Percentiles rank a stretch among this genome's conserved stretches.
Conservation (phyloP, 2,888 invertebrate species). For the Oasisia sp. region DNA sequence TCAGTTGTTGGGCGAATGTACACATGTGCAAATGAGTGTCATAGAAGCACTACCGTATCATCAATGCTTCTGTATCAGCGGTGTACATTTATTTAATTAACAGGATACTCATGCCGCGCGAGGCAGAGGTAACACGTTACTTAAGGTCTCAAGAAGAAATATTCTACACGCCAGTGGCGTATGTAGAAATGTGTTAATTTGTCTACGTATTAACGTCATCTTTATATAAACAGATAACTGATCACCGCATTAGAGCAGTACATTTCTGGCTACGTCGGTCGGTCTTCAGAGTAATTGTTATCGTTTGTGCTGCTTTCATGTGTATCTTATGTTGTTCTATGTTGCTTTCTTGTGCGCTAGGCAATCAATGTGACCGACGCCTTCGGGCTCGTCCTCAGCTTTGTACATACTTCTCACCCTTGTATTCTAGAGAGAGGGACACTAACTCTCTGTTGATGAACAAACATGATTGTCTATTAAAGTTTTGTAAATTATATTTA, state of each 20-base stretch:
- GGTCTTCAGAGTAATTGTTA: background rate
- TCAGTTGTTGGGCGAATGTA: background rate
- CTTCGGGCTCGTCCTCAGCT: background rate
- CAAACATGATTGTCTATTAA: slow-evolving; percentile 13
- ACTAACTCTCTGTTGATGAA: background rate
- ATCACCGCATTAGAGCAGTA: background rate
- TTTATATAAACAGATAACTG: background rate
- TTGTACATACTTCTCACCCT: background rate
- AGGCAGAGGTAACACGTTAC: background rate
- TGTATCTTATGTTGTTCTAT: background rate
- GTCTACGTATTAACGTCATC: background rate
- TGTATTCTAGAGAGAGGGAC: background rate
- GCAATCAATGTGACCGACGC: background rate
- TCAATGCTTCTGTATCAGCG: background rate
- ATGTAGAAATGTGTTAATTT: background rate
- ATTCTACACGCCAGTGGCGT: background rate
- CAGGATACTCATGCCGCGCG: background rate
- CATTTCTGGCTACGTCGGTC: background rate
- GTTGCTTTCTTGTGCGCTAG: background rate
- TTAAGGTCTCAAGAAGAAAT: background rate
- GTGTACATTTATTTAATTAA: background rate
- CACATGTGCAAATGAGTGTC: background rate
- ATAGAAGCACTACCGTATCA: background rate
- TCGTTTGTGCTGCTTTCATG: background rate
- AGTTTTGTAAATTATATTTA: slow-evolving; percentile 13